phyloP scores from a whole-genome alignment of 1,140 invertebrate species.

The Danaus plexippus region DNA sequence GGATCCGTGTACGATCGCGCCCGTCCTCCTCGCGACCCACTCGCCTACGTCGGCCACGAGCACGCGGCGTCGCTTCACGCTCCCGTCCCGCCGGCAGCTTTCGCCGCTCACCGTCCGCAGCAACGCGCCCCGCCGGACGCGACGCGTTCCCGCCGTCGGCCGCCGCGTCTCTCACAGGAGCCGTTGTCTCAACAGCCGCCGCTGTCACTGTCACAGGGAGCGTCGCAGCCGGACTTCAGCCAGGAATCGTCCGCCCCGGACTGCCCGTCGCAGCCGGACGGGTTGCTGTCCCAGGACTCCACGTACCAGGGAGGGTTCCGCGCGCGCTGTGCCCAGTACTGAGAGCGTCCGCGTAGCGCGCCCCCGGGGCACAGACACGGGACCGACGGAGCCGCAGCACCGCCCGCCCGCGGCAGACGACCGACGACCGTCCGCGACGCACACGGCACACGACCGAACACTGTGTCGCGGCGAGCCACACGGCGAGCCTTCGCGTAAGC shows the following conservation, averaged over 20 bases:
- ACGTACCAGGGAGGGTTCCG: conserved; percentile 86
- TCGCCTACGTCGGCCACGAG: conserved; percentile 93
- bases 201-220: conserved; percentile 79
- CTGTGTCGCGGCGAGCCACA: conserved; percentile 15
- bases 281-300: conserved; percentile 94
- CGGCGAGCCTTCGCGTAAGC: conserved; percentile 8
- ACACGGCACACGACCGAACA: conserved; percentile 16
- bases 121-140: conserved; percentile 23
- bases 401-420: conserved; percentile 15
- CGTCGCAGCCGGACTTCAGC: conserved; percentile 86
- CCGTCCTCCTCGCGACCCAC: conserved; percentile 80
- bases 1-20: conserved; percentile 75
- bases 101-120: conserved; percentile 66
- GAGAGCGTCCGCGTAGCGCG: conserved; percentile 48
- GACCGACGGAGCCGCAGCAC: conserved; percentile 27
- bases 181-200: conserved; percentile 78
- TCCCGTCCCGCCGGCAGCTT: conserved; percentile 89
- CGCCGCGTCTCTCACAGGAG: conserved; percentile 67
- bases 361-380: conserved; percentile 27
- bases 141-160: conserved; percentile 29
- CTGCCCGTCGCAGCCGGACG: conserved; percentile 95
- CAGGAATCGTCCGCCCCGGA: conserved; percentile 92
- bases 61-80: conserved; percentile 83
- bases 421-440: conserved; percentile 20
- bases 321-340: conserved; percentile 76